phyloP scores from a whole-genome alignment of 2,113 vertebrate genomes.

The Anas platyrhynchos region DNA sequence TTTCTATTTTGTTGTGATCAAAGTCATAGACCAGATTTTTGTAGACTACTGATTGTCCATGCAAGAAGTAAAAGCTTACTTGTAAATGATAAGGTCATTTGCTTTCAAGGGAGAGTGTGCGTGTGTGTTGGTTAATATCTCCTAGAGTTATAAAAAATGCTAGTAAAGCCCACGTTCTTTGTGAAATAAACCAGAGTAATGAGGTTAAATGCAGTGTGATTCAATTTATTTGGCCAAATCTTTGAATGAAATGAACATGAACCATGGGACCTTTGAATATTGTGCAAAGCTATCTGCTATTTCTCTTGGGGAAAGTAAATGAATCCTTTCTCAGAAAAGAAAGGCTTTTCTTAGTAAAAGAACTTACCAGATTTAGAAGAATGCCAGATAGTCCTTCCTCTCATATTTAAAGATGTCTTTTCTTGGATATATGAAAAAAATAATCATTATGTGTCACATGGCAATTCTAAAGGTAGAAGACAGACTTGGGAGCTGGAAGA shows the following conservation, averaged over 20 bases:
- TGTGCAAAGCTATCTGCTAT: background rate
- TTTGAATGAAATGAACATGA: background rate
- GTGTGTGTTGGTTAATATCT: background rate
- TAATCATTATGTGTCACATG: background rate
- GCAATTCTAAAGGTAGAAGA: background rate
- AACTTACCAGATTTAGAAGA: background rate
- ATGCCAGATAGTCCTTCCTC: background rate
- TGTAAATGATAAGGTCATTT: background rate
- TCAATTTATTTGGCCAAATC: background rate
- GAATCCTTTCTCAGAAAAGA: background rate
- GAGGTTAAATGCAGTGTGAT: background rate
- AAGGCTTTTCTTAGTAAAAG: background rate
- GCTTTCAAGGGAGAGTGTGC: background rate
- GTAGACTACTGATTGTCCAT: background rate
- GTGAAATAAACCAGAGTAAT: background rate
- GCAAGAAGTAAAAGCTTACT: background rate
- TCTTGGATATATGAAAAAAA: background rate
- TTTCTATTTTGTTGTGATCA: background rate
- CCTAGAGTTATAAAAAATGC: background rate
- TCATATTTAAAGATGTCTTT: background rate
- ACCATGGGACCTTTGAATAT: background rate
- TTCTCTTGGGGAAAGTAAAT: slow-evolving; percentile 1
- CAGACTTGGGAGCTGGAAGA: background rate
- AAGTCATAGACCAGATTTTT: background rate
- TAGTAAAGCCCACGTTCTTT: background rate